Conservation (phyloP, 1,140 invertebrate species). For the Tetragonula clypearis region DNA sequence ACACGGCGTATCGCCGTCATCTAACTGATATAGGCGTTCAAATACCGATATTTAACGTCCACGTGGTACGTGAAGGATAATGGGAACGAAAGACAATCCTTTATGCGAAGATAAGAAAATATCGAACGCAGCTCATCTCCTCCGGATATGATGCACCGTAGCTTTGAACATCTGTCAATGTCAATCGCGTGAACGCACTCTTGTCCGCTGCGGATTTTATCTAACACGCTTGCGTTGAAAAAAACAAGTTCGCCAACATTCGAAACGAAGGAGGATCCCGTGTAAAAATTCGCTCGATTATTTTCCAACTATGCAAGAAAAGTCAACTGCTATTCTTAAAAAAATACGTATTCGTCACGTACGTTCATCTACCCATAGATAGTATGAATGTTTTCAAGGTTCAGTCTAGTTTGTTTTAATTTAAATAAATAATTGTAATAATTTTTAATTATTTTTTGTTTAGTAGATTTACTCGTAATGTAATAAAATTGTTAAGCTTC, state of each 20-base stretch:
- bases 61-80: constrained; percentile 53
- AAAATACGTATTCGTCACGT: neutral
- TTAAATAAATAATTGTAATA: too few species aligned
- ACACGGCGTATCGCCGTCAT: constrained; percentile 70
- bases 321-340: neutral
- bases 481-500: too few species aligned
- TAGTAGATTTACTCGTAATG: too few species aligned
- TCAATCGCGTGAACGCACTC: constrained; percentile 22
- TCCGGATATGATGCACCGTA: neutral
- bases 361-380: neutral
- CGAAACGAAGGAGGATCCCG: neutral
- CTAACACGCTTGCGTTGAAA: neutral
- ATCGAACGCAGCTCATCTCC: constrained; percentile 23
- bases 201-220: neutral
- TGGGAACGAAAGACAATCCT: constrained; percentile 7
- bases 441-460: too few species aligned
- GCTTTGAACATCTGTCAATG: constrained; percentile 8
- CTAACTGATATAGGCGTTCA: constrained; percentile 66
- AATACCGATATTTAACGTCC: constrained; percentile 58
- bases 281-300: neutral
- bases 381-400: neutral
- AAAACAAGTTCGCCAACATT: constrained; percentile 21
- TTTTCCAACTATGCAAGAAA: neutral
- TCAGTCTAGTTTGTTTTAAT: neutral
- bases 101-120: neutral